Evolutionary conservation across 1,140 invertebrate species (phyloP), one percentile per base, ranked within the genome.

Genomic region (Spodoptera frugiperda): DNA sequence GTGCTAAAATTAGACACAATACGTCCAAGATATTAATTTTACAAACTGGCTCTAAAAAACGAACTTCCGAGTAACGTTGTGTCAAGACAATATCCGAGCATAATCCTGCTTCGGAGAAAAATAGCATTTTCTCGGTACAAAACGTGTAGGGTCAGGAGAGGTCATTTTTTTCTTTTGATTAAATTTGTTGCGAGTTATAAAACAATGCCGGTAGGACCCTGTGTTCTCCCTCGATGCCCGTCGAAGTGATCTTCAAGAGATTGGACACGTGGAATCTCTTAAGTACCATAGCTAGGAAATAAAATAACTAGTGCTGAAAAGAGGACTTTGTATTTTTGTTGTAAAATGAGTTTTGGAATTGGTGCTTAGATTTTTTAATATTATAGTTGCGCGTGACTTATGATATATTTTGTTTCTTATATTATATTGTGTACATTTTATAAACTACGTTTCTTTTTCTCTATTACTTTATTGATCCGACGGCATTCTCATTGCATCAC

Each of bases 241-340:
- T 67, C 63, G 25, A 67, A 48, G 39, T 68, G 49, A 68, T 68
- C 48, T 46, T 68, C 49, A 68, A 68, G n/a, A 68, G 25, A 68
- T 68, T 68, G 48, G 65, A 68, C 65, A 33, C 21, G 65, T 17
- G 48, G 30, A 68, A 68, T 33, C 63, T 67, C 44, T 68, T 68
- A 49, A 67, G 46, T 25, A 25, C 44, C 39, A 15, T n/a, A 19
- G 63, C 21, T 49, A n/a, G 17, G 17, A 65, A 46, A 67, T 67
- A 48, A 8, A n/a, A 39, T n/a, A 67, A 15, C 5, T n/a, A 51
- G 19, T 48, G 14, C n/a, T 67, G 19, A 21, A 25, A 21, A 39
- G 12, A 61, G 25, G 17, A 5, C 11, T 67, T n/a, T 49, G 4
- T 48, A 44, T 39, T 39, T 25, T 39, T 8, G 4, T 39, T 39